These are phyloP conservation scores for Tachina fera DNA, from an alignment of 2,888 invertebrate genomes.

Conservation along the genomic window DNA sequence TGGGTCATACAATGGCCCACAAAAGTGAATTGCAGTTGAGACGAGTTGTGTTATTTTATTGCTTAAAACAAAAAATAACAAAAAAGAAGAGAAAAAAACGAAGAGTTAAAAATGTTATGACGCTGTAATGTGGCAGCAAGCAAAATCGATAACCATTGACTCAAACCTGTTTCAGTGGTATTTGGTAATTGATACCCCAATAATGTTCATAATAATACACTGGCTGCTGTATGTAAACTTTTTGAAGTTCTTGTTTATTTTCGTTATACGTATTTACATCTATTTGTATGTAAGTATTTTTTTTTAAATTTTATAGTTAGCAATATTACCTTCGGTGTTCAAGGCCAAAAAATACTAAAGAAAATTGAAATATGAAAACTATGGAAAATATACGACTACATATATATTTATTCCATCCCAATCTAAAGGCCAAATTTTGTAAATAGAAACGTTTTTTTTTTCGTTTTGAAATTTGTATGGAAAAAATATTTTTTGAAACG, in stretches of 20 bases:
- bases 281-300: too few relatives aligned
- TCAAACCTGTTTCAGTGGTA: constrained; percentile 71
- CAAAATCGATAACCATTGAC: constrained; percentile 46
- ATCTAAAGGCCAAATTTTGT: too few relatives aligned
- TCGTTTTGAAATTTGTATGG: too few relatives aligned
- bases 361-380: background rate
- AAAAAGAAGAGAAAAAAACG: background rate
- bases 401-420: too few relatives aligned
- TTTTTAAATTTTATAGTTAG: background rate
- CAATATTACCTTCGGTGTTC: constrained; percentile 14
- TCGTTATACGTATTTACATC: constrained; percentile 21
- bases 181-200: constrained; percentile 73
- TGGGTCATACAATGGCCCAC: constrained; percentile 63
- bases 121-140: constrained; percentile 33
- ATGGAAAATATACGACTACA: too few relatives aligned
- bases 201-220: constrained; percentile 31
- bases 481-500: too few relatives aligned
- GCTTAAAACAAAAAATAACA: constrained; percentile 20
- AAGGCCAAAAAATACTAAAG: background rate
- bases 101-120: constrained; percentile 48
- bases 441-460: too few relatives aligned
- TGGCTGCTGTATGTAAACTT: constrained; percentile 20
- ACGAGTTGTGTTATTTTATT: constrained; percentile 19
- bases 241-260: constrained; percentile 14
- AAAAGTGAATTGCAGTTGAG: constrained; percentile 55